Percentiles rank a stretch among this genome's conserved stretches.
These are phyloP conservation scores for Theristus sp. DNA, from an alignment of 2,888 invertebrate genomes.

Conservation along the genomic window DNA sequence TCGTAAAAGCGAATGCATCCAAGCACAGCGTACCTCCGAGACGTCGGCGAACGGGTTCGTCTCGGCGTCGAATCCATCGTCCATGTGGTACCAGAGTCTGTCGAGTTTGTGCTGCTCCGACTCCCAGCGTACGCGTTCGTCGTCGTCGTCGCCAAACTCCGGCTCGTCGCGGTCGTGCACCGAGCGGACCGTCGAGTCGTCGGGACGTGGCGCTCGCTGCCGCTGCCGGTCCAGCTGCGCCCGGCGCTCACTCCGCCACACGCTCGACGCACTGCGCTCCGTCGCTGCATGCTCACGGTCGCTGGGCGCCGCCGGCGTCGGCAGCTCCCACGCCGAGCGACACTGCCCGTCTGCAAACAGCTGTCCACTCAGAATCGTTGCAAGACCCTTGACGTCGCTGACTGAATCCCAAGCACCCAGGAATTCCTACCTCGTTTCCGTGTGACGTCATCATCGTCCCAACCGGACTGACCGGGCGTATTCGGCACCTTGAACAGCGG, in stretches of 20 bases:
- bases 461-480: constrained; percentile 19
- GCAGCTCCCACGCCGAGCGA: constrained; percentile 70
- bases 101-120: constrained; percentile 67
- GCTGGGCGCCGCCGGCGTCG: constrained; percentile 46
- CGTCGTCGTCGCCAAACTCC: constrained; percentile 41
- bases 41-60: constrained; percentile 63
- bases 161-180: constrained; percentile 32
- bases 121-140: constrained; percentile 45
- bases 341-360: constrained; percentile 1
- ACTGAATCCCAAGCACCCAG: too few species aligned
- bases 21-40: not conserved
- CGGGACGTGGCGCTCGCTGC: too few species aligned
- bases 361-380: too few species aligned
- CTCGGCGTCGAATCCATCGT: constrained; percentile 48
- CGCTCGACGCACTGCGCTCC: constrained; percentile 17
- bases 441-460: constrained; percentile 20
- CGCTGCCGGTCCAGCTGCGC: constrained; percentile 16
- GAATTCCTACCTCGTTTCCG: constrained; percentile 7
- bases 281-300: constrained; percentile 35
- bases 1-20: not conserved
- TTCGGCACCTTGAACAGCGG: constrained; percentile 12
- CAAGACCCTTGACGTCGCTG: not conserved
- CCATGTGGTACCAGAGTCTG: constrained; percentile 54
- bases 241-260: constrained; percentile 18
- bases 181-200: constrained; percentile 9